Evolutionary conservation across 1,140 invertebrate species (phyloP), one percentile per base, ranked within the genome.

Genomic region (Carcinoscorpius rotundicauda): DNA sequence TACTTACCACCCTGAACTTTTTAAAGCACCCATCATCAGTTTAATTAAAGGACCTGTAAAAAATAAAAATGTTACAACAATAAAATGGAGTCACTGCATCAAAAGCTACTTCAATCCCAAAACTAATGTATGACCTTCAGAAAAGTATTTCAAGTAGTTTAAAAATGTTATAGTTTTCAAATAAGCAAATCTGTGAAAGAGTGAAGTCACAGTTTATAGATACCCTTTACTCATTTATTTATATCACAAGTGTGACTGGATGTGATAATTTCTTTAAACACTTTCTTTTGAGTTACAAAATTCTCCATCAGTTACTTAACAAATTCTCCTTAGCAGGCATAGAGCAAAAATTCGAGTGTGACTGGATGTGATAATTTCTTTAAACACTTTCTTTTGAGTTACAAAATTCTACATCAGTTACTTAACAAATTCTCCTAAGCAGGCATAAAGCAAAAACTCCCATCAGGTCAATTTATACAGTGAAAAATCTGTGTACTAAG

Each of bases 21-120:
- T 89, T 49, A 95, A 75, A n/a, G 91, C 91, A 65, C 81, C 83
- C 77, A 91, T 80, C 86, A 95, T 86, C 11, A 93, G 73, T 76
- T 90, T 89, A 0, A 94, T 85, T 52, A 93, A 74, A n/a, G 87
- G 85, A 81, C 84, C 87, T 88, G 70, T 65, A 81, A 79, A 72
- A 71, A 52, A 58, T 49, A 52, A 52, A 50, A 57, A 9, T 53
- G 6, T 8, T 9, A 57, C 6, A 10, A 68, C 48, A 9, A 52
- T 61, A 52, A 29, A 48, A 49, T n/a, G 3, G 52, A 8, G 49
- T 49, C n/a, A n/a, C 11, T 51, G 9, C 50, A 5, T 52, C 53
- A 52, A 8, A n/a, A 6, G n/a, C 3, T 49, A 58, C 5, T 52
- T 53, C 53, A n/a, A 11, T 65, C 29, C 10, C 52, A n/a, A 58